phyloP scores from a whole-genome alignment of 2,888 invertebrate species.

The Protodeltote pygarga region DNA sequence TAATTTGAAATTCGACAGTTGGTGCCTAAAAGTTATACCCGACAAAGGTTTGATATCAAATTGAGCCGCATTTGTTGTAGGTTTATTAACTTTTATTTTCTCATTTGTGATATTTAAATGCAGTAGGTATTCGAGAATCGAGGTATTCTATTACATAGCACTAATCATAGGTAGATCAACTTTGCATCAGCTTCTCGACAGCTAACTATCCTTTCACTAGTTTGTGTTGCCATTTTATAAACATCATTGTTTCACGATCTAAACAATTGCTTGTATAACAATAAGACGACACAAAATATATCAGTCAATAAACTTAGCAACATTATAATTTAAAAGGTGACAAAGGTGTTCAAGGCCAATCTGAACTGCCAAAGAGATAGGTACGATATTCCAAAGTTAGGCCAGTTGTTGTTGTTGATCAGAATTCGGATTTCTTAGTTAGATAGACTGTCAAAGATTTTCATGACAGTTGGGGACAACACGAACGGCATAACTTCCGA shows the following conservation, averaged over 20 bases:
- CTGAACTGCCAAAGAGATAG: too few relatives aligned
- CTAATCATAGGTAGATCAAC: too few relatives aligned
- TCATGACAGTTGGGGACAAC: too few relatives aligned
- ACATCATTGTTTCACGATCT: conserved; percentile 43
- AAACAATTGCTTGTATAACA: conserved; percentile 41
- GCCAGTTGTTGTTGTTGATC: not conserved
- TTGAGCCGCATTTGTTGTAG: too few relatives aligned
- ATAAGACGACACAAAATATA: conserved; percentile 30
- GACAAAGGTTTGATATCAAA: conserved; percentile 34
- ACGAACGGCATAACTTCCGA: too few relatives aligned
- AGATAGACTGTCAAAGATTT: too few relatives aligned
- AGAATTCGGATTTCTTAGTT: too few relatives aligned
- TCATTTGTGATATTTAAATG: too few relatives aligned
- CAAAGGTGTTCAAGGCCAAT: conserved; percentile 11
- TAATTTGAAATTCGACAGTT: conserved; percentile 67
- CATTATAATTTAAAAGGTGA: conserved; percentile 20
- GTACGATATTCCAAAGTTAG: conserved; percentile 7
- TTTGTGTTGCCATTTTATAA: conserved; percentile 29
- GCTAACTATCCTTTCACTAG: conserved; percentile 26
- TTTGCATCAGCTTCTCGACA: conserved; percentile 8
- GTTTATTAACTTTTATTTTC: conserved; percentile 1
- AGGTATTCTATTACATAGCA: too few relatives aligned
- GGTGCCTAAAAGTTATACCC: conserved; percentile 50
- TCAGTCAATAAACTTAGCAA: conserved; percentile 26
- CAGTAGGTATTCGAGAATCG: too few relatives aligned